Evolutionary conservation across 2,888 invertebrate species (phyloP).

Genomic region (Meteorus colon): DNA sequence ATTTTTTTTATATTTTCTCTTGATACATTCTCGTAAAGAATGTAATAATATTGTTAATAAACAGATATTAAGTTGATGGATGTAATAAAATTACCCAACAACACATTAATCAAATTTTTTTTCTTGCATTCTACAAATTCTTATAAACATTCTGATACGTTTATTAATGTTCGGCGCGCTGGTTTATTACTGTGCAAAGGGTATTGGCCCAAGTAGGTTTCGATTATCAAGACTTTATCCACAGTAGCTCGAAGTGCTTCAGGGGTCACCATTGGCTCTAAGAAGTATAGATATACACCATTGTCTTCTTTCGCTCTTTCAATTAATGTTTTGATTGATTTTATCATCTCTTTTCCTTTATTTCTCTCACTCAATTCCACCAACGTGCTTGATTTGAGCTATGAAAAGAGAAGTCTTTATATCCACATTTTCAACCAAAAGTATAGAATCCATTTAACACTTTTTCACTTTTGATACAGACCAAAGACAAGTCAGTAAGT

Average conservation of each 20-base stretch:
- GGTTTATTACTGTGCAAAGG: slow-evolving; percentile 42
- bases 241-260: slow-evolving; percentile 54
- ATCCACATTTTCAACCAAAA: slow-evolving; percentile 6
- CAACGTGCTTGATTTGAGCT: neutral
- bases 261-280: slow-evolving; percentile 13
- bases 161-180: slow-evolving; percentile 39
- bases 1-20: too few species aligned
- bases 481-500: slow-evolving; percentile 26
- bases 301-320: slow-evolving; percentile 72
- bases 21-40: too few species aligned
- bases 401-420: slow-evolving; percentile 1
- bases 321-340: slow-evolving; percentile 74
- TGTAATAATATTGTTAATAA: too few species aligned
- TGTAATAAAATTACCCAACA: too few species aligned
- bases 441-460: slow-evolving; percentile 12
- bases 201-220: slow-evolving; percentile 68
- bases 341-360: slow-evolving; percentile 59
- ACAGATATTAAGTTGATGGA: too few species aligned
- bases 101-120: too few species aligned
- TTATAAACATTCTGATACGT: too few species aligned
- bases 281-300: slow-evolving; percentile 53
- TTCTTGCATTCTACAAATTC: too few species aligned
- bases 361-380: slow-evolving; percentile 6
- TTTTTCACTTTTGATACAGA: neutral
- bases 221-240: slow-evolving; percentile 69